Evolutionary conservation across 2,888 invertebrate genomes (phyloP).

Genomic region (Ormyrus pomaceus): DNA sequence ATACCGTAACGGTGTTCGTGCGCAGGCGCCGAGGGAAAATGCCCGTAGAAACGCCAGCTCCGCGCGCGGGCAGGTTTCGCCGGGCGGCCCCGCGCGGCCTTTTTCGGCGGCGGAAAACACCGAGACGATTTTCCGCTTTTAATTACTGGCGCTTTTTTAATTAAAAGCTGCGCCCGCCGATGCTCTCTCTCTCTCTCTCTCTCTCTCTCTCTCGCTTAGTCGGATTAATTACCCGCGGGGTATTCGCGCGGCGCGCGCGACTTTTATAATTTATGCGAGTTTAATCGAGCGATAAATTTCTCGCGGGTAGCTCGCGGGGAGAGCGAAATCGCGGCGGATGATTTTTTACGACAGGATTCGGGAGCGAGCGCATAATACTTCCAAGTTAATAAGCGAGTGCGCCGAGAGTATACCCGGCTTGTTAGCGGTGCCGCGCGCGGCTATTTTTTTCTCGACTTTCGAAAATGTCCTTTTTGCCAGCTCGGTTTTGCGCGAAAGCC

Average conservation of each 20-base stretch:
- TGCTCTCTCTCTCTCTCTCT: neutral
- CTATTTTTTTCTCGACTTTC: constrained; percentile 1
- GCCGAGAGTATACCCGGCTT: too few relatives aligned
- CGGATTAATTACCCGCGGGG: neutral
- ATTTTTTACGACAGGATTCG: neutral
- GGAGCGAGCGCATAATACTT: neutral
- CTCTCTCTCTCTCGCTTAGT: neutral
- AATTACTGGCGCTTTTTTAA: neutral
- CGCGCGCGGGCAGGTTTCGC: neutral
- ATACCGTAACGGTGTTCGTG: constrained; percentile 14
- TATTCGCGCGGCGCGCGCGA: too few relatives aligned
- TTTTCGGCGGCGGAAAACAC: constrained; percentile 30
- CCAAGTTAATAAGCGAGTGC: neutral
- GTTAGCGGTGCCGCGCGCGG: neutral
- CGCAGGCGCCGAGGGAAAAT: constrained; percentile 12
- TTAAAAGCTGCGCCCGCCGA: neutral
- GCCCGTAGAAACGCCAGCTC: neutral
- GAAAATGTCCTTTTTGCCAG: neutral
- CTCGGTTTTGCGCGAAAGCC: constrained; percentile 10
- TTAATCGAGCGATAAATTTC: too few relatives aligned
- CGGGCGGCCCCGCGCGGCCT: neutral
- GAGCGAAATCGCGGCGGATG: neutral
- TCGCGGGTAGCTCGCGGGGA: too few relatives aligned
- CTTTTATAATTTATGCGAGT: too few relatives aligned
- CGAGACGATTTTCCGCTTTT: neutral